Evolutionary conservation across 2,888 invertebrate species (phyloP).

Genomic region (Pseudococcus longispinus): DNA sequence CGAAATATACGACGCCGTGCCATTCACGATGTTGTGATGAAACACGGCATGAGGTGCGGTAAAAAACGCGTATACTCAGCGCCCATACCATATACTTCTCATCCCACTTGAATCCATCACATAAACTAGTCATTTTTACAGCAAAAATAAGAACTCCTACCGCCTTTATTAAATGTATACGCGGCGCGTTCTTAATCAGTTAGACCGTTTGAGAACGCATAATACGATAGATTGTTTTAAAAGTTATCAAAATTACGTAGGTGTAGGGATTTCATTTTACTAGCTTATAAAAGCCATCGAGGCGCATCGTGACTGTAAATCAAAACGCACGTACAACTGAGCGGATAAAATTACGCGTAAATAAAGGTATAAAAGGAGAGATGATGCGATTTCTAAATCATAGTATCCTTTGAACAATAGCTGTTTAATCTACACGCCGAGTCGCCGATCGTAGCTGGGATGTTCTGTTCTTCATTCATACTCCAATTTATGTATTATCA

Average conservation of each 20-base stretch:
- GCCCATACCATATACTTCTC: slow-evolving; percentile 6
- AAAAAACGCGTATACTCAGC: neutral
- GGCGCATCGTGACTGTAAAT: slow-evolving; percentile 34
- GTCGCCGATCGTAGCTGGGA: neutral
- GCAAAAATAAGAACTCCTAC: neutral
- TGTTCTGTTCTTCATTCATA: slow-evolving; percentile 12
- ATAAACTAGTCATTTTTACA: slow-evolving; percentile 10
- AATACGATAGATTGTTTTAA: neutral
- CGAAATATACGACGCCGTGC: slow-evolving; percentile 2
- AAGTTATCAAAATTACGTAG: slow-evolving; percentile 31
- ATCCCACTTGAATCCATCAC: slow-evolving; percentile 31
- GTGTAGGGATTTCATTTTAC: neutral
- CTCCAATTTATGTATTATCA: slow-evolving; percentile 15
- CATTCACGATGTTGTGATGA: neutral
- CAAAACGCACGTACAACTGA: neutral
- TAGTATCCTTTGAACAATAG: slow-evolving; percentile 28
- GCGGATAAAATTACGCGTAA: slow-evolving; percentile 21
- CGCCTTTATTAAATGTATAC: neutral
- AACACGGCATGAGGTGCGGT: neutral
- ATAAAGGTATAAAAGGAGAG: neutral
- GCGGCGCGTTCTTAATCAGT: neutral
- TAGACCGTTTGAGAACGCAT: neutral
- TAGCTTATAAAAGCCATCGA: slow-evolving; percentile 17
- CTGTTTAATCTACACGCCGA: slow-evolving; percentile 10
- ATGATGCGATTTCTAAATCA: slow-evolving; percentile 9